Base-by-base conservation (phyloP, 1,140 invertebrate species). In the Tyrophagus putrescentiae region DNA sequence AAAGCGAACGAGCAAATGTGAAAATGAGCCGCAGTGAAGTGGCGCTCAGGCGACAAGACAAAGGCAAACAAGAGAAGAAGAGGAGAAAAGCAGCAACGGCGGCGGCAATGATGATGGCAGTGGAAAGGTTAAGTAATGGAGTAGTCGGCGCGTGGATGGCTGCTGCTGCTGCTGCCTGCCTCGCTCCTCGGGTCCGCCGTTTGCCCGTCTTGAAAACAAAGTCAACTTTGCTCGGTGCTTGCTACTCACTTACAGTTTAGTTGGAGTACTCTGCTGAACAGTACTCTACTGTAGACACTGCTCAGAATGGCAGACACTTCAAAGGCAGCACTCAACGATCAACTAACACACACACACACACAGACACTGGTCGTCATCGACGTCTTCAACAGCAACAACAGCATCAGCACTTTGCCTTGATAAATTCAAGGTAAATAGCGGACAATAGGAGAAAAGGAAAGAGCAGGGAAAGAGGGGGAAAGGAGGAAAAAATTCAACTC, bases 391-490 rank as follows among this genome's bases (percentile, higher is more conserved):
- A 13, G 36, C 13, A 21, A 39, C 13, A 21, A 21, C 36, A 39
- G 36, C n/a, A n/a, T n/a, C n/a, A n/a, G n/a, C n/a, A n/a, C n/a
- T n/a, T 39, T 39, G 21, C 21, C 21, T 25, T 9, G 45, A 48
- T 18, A 18, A 21, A 48, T 48, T 18, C 21, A 48, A 48, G 45
- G 45, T 48, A 48, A 48, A 48, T 48, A 48, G 31, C 45, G 45
- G 7, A 7, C 45, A n/a, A n/a, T n/a, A n/a, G n/a, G n/a, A n/a
- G n/a, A n/a, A n/a, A n/a, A n/a, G n/a, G n/a, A n/a, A n/a, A n/a
- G n/a, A n/a, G n/a, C n/a, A n/a, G n/a, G n/a, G n/a, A n/a, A n/a
- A n/a, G n/a, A n/a, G n/a, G n/a, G n/a, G n/a, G n/a, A n/a, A n/a
- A n/a, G n/a, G n/a, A n/a, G n/a, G 18, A 48, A 6, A 25, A 48